phyloP scores from a whole-genome alignment of 1,140 invertebrate species.

The Tetranychus cinnabarinus region DNA sequence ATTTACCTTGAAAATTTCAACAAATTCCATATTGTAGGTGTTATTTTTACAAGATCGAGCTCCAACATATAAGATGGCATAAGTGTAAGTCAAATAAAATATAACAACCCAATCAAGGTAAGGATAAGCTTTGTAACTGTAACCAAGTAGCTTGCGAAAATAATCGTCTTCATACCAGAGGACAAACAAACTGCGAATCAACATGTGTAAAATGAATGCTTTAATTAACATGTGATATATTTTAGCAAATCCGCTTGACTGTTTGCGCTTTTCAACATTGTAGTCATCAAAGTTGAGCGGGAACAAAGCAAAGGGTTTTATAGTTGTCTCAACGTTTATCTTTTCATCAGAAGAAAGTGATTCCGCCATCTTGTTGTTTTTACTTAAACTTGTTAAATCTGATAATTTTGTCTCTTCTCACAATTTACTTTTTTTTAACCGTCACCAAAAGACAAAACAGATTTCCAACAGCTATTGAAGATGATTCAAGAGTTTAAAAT shows the following conservation, averaged over 20 bases:
- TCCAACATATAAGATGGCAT: neutral
- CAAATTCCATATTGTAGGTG: neutral
- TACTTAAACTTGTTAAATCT: no score
- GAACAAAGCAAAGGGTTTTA: neutral
- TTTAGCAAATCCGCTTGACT: neutral
- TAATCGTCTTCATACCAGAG: neutral
- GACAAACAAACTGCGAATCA: neutral
- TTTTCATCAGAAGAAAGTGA: neutral
- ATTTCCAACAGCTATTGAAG: no score
- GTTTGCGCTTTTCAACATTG: neutral
- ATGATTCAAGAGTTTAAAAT: no score
- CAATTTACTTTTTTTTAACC: no score
- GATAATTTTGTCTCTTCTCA: no score
- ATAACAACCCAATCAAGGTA: neutral
- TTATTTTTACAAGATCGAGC: neutral
- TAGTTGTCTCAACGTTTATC: neutral
- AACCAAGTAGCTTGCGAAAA: neutral
- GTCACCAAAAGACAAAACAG: no score
- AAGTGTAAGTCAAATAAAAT: neutral
- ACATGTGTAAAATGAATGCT: neutral
- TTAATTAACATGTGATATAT: neutral
- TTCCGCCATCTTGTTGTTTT: neutral
- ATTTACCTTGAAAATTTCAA: neutral
- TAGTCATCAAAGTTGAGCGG: neutral
- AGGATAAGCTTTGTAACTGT: neutral